Evolutionary conservation across 2,888 invertebrate genomes (phyloP).

Genomic region (Spatulosminthurus flaviceps): DNA sequence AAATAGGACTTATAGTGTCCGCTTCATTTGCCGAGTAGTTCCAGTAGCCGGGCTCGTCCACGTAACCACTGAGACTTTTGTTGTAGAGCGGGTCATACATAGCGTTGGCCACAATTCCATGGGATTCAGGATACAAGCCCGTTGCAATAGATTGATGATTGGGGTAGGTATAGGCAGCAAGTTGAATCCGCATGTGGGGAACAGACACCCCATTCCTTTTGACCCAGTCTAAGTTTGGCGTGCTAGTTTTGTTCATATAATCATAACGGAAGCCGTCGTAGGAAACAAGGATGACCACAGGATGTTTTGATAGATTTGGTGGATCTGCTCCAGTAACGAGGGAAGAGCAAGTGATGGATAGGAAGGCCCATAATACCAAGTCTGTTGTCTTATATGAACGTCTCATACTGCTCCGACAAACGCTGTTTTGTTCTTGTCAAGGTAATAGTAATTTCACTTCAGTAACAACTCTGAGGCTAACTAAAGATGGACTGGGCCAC

Average conservation of each 20-base stretch:
- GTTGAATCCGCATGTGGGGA: conserved; percentile 72
- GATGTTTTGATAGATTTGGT: conserved; percentile 46
- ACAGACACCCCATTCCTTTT: conserved; percentile 71
- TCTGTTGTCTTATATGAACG: too few relatives aligned
- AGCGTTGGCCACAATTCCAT: conserved; percentile 75
- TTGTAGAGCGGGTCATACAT: conserved; percentile 70
- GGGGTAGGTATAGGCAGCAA: conserved; percentile 78
- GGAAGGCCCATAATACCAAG: too few relatives aligned
- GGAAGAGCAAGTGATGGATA: too few relatives aligned
- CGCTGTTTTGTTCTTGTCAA: too few relatives aligned
- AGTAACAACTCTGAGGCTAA: too few relatives aligned
- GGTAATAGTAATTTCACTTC: too few relatives aligned
- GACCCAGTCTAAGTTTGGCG: conserved; percentile 72
- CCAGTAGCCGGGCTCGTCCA: conserved; percentile 55
- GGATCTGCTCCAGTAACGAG: background rate
- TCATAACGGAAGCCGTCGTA: conserved; percentile 78
- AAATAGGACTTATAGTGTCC: conserved; percentile 8
- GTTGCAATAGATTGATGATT: conserved; percentile 76
- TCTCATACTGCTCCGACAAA: too few relatives aligned
- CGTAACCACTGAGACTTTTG: conserved; percentile 50
- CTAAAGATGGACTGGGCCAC: too few relatives aligned
- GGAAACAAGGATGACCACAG: conserved; percentile 70
- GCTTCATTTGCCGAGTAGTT: conserved; percentile 48
- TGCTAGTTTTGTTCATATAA: conserved; percentile 70
- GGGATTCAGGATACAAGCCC: conserved; percentile 74